phyloP scores from a whole-genome alignment of 2,113 vertebrate genomes.

The Daphoenositta chrysoptera region DNA sequence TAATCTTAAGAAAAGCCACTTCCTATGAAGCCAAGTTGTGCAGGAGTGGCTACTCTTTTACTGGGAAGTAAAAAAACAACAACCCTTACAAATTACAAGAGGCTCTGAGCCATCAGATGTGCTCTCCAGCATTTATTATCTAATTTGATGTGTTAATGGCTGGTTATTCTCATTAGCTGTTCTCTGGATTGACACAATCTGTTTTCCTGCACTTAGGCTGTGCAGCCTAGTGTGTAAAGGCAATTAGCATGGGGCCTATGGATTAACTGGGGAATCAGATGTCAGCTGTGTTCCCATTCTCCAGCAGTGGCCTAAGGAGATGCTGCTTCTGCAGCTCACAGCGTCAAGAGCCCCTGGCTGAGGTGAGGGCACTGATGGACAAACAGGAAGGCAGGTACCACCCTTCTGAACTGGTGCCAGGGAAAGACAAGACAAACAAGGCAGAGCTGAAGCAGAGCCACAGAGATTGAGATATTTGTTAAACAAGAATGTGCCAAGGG shows the following conservation, averaged over 20 bases:
- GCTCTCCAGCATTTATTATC: constrained; percentile 1
- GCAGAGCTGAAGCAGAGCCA: neutral
- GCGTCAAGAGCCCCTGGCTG: neutral
- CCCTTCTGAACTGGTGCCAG: neutral
- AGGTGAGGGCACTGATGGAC: neutral
- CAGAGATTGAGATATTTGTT: neutral
- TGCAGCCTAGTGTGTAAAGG: neutral
- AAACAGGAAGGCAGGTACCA: neutral
- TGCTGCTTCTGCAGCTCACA: neutral
- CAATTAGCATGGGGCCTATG: neutral
- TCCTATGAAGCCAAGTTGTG: neutral
- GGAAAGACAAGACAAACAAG: neutral
- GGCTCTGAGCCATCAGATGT: neutral
- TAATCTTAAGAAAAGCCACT: neutral
- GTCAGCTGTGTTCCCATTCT: neutral
- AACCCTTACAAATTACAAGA: neutral
- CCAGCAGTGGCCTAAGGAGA: neutral
- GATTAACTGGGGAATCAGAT: constrained; percentile 1
- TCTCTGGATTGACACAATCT: neutral
- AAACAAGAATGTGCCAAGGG: neutral
- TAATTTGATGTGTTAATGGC: constrained; percentile 8
- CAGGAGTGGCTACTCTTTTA: neutral
- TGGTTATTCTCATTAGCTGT: neutral
- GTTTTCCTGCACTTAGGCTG: neutral
- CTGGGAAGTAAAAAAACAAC: neutral